Evolutionary conservation across 92 coral and sea anemone species (phyloP), one percentile per base, ranked within the genome.

Genomic region (Epizoanthus scotinus): DNA sequence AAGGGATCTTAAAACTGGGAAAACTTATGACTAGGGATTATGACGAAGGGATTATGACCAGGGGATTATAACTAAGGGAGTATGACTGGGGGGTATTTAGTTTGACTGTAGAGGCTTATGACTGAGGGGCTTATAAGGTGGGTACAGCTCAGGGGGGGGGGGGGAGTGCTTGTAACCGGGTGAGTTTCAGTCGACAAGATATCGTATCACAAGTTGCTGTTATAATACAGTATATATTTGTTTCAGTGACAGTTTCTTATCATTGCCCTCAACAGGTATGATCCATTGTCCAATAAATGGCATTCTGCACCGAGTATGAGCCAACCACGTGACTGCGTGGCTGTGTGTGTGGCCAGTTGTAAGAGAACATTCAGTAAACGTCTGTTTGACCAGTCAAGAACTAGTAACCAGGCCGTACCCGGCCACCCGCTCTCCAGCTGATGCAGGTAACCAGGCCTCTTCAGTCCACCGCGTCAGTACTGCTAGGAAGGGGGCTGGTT

Each of bases 261-360:
- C 12, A 4, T 22, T 13, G 67, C 31, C 24, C 34, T 53, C 67
- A 47, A n/a, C 56, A 95, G 98, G 77, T 95, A 95, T 75, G 98
- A 95, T 65, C 98, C 98, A 13, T 81, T 95, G 54, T 88, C 98
- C 31, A 95, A 95, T 61, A 90, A 93, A 50, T 95, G 98, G 98
- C 89, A 95, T 57, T 60, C 73, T 3, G 97, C 98, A 18, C 95
- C 98, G 6, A 82, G 98, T 7, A 84, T 95, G 63, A 95, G 98
- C 80, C 98, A 95, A 70, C 97, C 98, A 67, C 93, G 98, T 71
- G 98, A 95, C 86, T 95, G 98, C 49, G 98, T 95, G 17, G 98
- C 98, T n/a, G 98, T 95, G 42, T 95, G 98, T 64, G 98, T 95
- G 64, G 98, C 95, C 40, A 92, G 92, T 42, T 87, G 83, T 62